Evolutionary conservation across 2,797 vertebrate species (phyloP), one percentile per base, ranked within the genome.

Genomic region (Gymnopithys bicolor): DNA sequence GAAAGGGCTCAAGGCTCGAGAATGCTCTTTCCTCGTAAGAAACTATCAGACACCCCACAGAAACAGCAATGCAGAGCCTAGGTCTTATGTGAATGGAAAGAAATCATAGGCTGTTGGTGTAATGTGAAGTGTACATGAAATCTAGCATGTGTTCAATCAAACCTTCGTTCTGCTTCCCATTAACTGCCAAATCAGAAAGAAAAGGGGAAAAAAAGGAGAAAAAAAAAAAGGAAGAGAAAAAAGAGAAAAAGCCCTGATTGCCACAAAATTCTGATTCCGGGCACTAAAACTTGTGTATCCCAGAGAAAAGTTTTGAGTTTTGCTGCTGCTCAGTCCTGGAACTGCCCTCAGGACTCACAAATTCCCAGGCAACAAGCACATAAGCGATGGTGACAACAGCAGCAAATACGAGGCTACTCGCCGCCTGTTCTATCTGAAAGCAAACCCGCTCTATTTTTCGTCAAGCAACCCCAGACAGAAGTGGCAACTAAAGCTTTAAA

Each of bases 391-490:
- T 19, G 13, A n/a, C 33, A 69, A 5, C 45, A 51, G 55, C 63
- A 80, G 45, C 62, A 86, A 82, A 66, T 4, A 17, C 1, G 16
- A 78, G 43, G 92, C 87, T 89, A 88, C 77, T 93, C 52, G 45
- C 85, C 62, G 87, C 97, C 96, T 77, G 93, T 67, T 95, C 96
- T 84, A 1, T 97, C 96, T 97, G 95, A 96, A 98, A 97, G 98
- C 93, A 97, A 98, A 96, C 96, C 97, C 66, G 25, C 77, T 91
- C 93, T 96, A 93, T 97, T 97, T 95, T 97, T 97, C 69, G 62
- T 63, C 91, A 76, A 90, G 93, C 96, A 97, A 92, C 92, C 59
- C 80, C 90, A 92, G 88, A 92, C 60, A 84, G 49, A 94, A 90
- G 64, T 87, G 80, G 84, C 87, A 88, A 74, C 77, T 82, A 67